Evolutionary conservation across 2,888 invertebrate genomes (phyloP), one percentile per base, ranked within the genome.

Genomic region (Brachyptera putata): DNA sequence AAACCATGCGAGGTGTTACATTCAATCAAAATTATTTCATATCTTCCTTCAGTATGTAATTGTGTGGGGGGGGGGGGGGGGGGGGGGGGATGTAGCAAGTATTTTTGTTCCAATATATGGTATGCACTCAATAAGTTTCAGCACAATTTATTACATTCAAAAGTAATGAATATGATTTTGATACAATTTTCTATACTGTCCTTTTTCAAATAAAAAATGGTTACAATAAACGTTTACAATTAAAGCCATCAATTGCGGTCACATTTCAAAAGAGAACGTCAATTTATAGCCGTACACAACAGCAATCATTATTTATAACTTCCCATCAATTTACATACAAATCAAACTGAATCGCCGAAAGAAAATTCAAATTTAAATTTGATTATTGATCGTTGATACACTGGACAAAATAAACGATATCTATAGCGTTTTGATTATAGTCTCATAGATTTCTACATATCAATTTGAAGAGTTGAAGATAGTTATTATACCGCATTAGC

Each of bases 401-500:
- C 9, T n/a, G 22, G 7, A 46, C 46, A 9, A 21, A 46, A 36
- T 34, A 53, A 53, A 36, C 53, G 53, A 53, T 46, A 22, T 34
- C 53, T 34, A 21, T 11, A 30, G 26, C 5, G 30, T 1, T 26
- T 36, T 16, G 36, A 53, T 36, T 53, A 36, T 13, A n/a, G 53
- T 21, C 22, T 46, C 7, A 30, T 30, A 11, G 30, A 5, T 30
- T 16, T 11, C 3, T 11, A n/a, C 34, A 21, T 53, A 21, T 21
- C 49, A 50, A 50, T 50, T 26, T 26, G 13, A n/a, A n/a, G n/a
- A 3, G 18, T 9, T 36, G 16, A 53, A 16, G 1, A 53, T 18
- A 53, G 53, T 53, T 21, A 53, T 53, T 53, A 53, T n/a, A n/a
- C 18, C 53, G 13, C 34, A 53, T 53, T 53, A 53, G 53, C 53